Evolutionary conservation across 2,888 invertebrate genomes (phyloP), one percentile per base, ranked within the genome.

Genomic region (Ypsolopha sequella): DNA sequence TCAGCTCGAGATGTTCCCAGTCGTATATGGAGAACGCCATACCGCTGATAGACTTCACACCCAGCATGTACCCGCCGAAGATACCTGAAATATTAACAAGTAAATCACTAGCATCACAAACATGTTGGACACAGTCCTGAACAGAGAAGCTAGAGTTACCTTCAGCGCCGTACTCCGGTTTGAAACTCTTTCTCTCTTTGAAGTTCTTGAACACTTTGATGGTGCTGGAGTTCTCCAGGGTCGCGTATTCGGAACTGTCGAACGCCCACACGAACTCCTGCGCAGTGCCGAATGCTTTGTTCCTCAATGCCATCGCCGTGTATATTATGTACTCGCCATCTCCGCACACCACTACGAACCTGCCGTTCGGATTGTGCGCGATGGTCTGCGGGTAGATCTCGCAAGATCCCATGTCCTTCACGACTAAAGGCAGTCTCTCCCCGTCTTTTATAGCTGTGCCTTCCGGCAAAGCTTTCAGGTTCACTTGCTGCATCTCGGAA

Each of bases 241-340:
- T 94, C 0, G 95, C 95, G 65, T 95, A 95, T 63, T 98, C 96
- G 45, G 96, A 97, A 36, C 98, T 96, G 74, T 99, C 99, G 48
- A 93, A 89, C 0, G 97, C 97, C 99, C 99, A 99, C 0, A 99
- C 99, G 73, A 99, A 99, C 84, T 99, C 99, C 64, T 98, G 96
- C 0, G 98, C 99, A 9, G 96, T 93, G 0, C 99, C 99, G 72
- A 99, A 99, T 1, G 98, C 98, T 75, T 99, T 99, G 79, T 99
- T 99, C 51, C 99, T 89, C 56, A 99, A 86, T 0, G 99, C 99
- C 98, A 99, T 98, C 0, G 99, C 97, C 0, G 99, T 99, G 87
- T 99, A 99, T 63, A 99, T 99, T 48, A 99, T 99, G 77, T 98
- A 99, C 76, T 99, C 99, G 10, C 99, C 99, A 77, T 99, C 99